These are phyloP conservation scores for Melanostoma mellinum DNA, from an alignment of 2,888 invertebrate species.

Conservation along the genomic window DNA sequence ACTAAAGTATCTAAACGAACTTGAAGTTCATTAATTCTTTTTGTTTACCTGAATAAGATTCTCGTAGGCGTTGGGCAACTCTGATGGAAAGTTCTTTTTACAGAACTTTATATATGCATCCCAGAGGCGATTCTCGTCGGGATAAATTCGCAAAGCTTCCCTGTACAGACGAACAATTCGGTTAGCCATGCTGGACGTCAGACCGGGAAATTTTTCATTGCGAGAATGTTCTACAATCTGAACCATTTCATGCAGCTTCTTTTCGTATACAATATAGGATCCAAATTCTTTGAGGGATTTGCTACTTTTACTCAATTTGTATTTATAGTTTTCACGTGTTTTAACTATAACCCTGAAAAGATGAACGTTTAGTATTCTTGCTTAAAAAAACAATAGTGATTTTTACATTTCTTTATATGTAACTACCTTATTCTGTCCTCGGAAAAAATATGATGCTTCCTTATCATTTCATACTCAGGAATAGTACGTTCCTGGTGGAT, in stretches of 20 bases:
- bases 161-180: slow-evolving; percentile 89
- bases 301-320: slow-evolving; percentile 77
- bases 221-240: slow-evolving; percentile 84
- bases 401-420: slow-evolving; percentile 82
- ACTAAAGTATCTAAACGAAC: slow-evolving; percentile 71
- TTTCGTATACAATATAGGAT: slow-evolving; percentile 79
- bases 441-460: slow-evolving; percentile 87
- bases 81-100: slow-evolving; percentile 84
- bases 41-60: slow-evolving; percentile 85
- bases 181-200: slow-evolving; percentile 86
- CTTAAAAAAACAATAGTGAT: slow-evolving; percentile 81
- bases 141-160: slow-evolving; percentile 86
- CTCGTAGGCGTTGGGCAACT: slow-evolving; percentile 84
- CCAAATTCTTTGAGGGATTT: slow-evolving; percentile 76
- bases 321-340: slow-evolving; percentile 77
- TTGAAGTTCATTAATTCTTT: too few relatives aligned
- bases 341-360: slow-evolving; percentile 76
- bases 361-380: too few relatives aligned
- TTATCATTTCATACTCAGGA: slow-evolving; percentile 91
- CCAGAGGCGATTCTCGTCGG: slow-evolving; percentile 89
- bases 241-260: slow-evolving; percentile 77
- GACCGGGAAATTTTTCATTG: slow-evolving; percentile 84
- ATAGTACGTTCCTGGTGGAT: slow-evolving; percentile 90
- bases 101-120: slow-evolving; percentile 91
- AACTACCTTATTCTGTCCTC: slow-evolving; percentile 87